Evolutionary conservation across 2,113 vertebrate species (phyloP).

Genomic region (Hipposideros armiger): DNA sequence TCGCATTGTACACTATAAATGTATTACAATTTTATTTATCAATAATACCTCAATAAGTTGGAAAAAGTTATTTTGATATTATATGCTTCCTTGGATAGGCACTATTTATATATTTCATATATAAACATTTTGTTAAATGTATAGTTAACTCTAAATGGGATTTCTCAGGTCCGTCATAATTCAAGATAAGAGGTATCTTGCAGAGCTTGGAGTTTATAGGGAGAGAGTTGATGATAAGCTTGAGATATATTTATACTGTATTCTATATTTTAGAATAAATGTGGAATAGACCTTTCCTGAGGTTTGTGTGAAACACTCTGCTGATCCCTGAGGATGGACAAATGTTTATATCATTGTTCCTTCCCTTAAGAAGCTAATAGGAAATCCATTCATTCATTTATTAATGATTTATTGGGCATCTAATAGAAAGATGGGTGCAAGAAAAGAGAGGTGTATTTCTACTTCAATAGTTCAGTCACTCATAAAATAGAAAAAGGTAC

Average conservation of each 20-base stretch:
- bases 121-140: background rate
- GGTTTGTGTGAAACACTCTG: background rate
- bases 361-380: slow-evolving; percentile 17
- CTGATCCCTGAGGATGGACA: background rate
- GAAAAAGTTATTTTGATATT: background rate
- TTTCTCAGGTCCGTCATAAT: background rate
- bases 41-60: background rate
- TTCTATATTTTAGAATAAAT: slow-evolving; percentile 38
- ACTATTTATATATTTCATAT: background rate
- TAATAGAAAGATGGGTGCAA: background rate
- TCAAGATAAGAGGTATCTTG: slow-evolving; percentile 19
- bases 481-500: background rate
- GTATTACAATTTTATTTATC: background rate
- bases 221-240: background rate
- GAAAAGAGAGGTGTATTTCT: background rate
- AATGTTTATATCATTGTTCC: background rate
- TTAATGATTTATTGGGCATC: background rate
- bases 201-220: slow-evolving; percentile 1
- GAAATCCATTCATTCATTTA: slow-evolving; percentile 29
- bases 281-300: background rate
- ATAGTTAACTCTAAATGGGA: background rate
- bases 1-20: background rate
- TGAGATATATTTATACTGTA: background rate
- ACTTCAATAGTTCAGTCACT: background rate
- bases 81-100: background rate